Base-by-base conservation (phyloP, 1,140 invertebrate genomes). In the Scaptomyza graminum region DNA sequence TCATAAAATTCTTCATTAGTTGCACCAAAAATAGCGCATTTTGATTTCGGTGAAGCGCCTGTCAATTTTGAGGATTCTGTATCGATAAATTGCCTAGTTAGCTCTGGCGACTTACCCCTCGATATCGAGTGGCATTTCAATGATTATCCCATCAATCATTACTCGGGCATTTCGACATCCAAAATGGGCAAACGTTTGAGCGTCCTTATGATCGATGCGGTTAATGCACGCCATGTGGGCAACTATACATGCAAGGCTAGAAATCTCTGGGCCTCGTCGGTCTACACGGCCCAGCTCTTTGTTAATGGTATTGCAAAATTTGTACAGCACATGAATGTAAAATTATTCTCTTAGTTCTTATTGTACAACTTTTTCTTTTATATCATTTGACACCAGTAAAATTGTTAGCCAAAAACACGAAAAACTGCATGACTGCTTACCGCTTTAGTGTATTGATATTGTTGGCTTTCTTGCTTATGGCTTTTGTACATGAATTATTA, bases 161-260 rank as follows among this genome's bases (percentile, higher is more conserved):
- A 90, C 47, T 90, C 90, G 31, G 90, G 87, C 31, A 90, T 91
- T 54, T 79, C 83, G 9, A 93, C 94, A 12, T 92, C 93, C 57
- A 94, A 94, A 92, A 93, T 94, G 82, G 94, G 94, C 74, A 94
- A 94, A 79, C 93, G 94, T 69, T 75, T 92, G 13, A 91, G 90
- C 65, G 90, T 94, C 13, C 75, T 93, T n/a, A 92, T 88, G 67
- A 93, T 94, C 52, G 92, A 93, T 66, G 90, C 80, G 62, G 91
- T 93, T 15, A 90, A 75, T 76, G 92, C 92, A 56, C 91, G 90
- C 54, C 94, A 95, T 91, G 93, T 94, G 52, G 94, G 94, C 47
- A 94, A 94, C 81, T 95, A 95, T 80, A 95, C 94, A 2, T 95
- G 95, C 78, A 91, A 92, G 56, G 95, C 94, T 8, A 93, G 93